A percentile compares a stretch with the other conserved stretches of the same genome.
phyloP scores from a whole-genome alignment of 2,113 vertebrate species.

The Grammomys surdaster region DNA sequence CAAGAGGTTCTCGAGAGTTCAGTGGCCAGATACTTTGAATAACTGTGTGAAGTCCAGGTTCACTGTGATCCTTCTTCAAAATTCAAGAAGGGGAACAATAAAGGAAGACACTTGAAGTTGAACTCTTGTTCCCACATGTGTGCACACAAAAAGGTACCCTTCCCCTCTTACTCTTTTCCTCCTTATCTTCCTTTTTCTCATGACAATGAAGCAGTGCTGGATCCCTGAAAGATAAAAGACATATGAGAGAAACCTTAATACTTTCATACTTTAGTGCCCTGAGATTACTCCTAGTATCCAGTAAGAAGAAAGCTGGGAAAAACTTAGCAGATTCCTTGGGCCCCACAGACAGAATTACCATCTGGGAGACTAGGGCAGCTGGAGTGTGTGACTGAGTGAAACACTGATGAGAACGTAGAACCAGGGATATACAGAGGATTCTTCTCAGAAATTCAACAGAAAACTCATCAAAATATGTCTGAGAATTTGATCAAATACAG shows the following conservation, averaged over 20 bases:
- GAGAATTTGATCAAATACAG: neutral
- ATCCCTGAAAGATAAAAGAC: neutral
- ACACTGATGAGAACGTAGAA: neutral
- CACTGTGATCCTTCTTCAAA: neutral
- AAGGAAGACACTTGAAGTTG: neutral
- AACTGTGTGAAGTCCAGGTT: neutral
- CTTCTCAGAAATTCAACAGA: neutral
- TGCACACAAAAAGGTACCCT: neutral
- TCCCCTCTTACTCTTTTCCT: neutral
- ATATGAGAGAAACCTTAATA: neutral
- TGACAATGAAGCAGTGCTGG: too few species aligned
- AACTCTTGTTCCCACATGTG: neutral
- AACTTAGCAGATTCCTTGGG: neutral
- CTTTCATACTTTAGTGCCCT: neutral
- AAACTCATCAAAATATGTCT: neutral
- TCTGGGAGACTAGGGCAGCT: neutral
- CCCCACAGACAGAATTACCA: neutral
- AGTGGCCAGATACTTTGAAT: neutral
- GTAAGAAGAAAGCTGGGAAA: neutral
- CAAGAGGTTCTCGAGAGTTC: neutral
- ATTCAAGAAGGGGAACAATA: neutral
- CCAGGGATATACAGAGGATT: accelerated
- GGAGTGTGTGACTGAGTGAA: neutral
- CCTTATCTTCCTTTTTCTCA: neutral
- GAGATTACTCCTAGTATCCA: neutral